Base-by-base conservation (phyloP, 2,888 invertebrate genomes). In the Esperia sulphurella region DNA sequence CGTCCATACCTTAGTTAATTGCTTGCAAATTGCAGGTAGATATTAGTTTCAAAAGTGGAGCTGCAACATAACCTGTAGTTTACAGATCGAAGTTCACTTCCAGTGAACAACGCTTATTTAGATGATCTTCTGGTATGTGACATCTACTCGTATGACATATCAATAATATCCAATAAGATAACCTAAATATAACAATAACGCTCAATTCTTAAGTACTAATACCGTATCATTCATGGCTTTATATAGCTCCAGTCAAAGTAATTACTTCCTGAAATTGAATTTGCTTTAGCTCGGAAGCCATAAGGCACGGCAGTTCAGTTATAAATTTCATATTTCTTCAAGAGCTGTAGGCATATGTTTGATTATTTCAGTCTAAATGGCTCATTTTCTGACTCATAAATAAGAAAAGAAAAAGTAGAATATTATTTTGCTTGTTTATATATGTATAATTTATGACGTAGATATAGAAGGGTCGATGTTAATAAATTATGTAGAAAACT, bases 181-280 rank as follows among this genome's bases (percentile, higher is more conserved):
- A 21, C 2, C 1, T 4, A 33, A 33, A 10, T 10, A 33, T 33
- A 33, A 33, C 10, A 33, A 33, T 41, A 41, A 29, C 10, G 29
- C 10, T 10, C 31, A 29, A 31, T 12, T 10, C 13, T 43, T 30
- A 28, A 29, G 13, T 39, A 29, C 8, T 45, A 30, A 41, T 30
- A 31, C 33, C 21, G 8, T 33, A 33, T 8, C 10, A 33, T 33
- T 33, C 10, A 33, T 33, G 10, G 8, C 33, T 10, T 8, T 33
- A 8, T 33, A 33, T 10, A 33, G 33, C 33, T 12, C 12, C 12
- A 37, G 37, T 37, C 37, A 38, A 38, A 33, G 45, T 45, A 45
- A 49, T 49, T 49, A 49, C 49, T 42, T 12, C 31, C 38, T 37
- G 38, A 42, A 49, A 49, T 45, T 49, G 45, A 49, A 45, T 48